A percentile compares a stretch with the other conserved stretches of the same genome.
These are phyloP conservation scores for Stichodactyla mertensii DNA, from an alignment of 64 coral and sea anemone genomes.

Conservation along the genomic window DNA sequence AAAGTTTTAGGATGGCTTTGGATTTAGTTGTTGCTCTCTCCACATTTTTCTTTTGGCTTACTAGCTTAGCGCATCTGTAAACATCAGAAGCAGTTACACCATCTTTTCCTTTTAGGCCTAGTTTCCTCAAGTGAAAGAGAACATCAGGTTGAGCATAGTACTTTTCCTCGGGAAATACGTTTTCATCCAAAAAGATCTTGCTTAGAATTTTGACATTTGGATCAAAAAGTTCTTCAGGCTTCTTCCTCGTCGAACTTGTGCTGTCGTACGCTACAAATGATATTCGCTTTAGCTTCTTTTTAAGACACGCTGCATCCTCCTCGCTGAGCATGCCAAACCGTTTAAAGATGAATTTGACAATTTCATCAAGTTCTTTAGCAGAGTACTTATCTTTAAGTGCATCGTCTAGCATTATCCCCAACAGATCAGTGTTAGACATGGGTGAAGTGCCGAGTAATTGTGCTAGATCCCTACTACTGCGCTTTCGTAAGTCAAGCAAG, in stretches of 20 bases:
- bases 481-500: background rate
- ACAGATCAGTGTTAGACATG: background rate
- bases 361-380: slow-evolving; percentile 10
- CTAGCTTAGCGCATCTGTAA: slow-evolving; percentile 19
- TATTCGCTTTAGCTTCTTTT: background rate
- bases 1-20: slow-evolving; percentile 36
- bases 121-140: background rate
- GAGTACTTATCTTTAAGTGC: background rate
- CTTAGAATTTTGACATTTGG: background rate
- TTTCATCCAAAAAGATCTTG: slow-evolving; percentile 8
- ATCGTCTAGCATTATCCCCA: slow-evolving; percentile 4
- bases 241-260: background rate
- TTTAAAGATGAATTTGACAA: slow-evolving; percentile 46
- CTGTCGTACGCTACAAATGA: slow-evolving; percentile 6
- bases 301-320: background rate
- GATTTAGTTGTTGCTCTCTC: slow-evolving; percentile 40
- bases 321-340: slow-evolving; percentile 24
- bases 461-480: background rate
- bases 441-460: slow-evolving; percentile 4
- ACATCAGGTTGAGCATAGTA: slow-evolving; percentile 10
- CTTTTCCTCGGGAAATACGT: slow-evolving; percentile 7
- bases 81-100: slow-evolving; percentile 42
- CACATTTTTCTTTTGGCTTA: background rate
- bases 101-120: slow-evolving; percentile 39
- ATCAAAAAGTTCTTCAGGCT: slow-evolving; percentile 23